Percentiles rank a stretch among this genome's conserved stretches.
These are phyloP conservation scores for Phenganax stokvisi DNA, from an alignment of 92 coral and sea anemone species.

Conservation along the genomic window DNA sequence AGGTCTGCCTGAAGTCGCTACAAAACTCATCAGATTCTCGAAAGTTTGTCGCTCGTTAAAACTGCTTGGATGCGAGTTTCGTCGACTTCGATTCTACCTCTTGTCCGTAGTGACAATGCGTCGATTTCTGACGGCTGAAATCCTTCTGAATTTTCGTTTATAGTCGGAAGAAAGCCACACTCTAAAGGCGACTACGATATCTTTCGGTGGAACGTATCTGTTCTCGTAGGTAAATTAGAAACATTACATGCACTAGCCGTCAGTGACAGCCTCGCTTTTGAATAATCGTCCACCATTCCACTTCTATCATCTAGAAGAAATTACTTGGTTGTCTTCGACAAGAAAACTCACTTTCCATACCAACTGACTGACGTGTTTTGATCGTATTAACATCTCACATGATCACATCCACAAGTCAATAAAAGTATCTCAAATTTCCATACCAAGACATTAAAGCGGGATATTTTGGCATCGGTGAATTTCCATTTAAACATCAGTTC, in stretches of 20 bases:
- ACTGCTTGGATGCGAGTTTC: constrained; percentile 25
- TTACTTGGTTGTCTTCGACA: no score
- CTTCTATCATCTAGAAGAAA: no score
- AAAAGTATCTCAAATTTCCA: no score
- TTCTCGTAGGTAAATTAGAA: constrained; percentile 16
- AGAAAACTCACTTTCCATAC: no score
- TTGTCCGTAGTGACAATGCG: background rate
- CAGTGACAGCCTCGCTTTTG: background rate
- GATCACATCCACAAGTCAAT: no score
- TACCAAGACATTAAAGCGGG: no score
- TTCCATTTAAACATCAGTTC: no score
- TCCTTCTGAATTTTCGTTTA: constrained; percentile 27
- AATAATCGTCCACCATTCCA: background rate
- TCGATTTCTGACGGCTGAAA: constrained; percentile 2
- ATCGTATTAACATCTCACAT: no score
- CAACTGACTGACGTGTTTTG: no score
- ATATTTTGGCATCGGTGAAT: no score
- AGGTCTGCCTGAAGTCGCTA: no score
- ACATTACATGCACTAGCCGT: constrained; percentile 16
- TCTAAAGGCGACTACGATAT: background rate
- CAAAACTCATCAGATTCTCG: background rate
- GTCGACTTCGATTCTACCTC: background rate
- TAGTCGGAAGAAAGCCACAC: constrained; percentile 17
- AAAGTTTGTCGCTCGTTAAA: background rate
- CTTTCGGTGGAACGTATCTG: background rate